A percentile compares a stretch with the other conserved stretches of the same genome.
Conservation (phyloP, 92 coral and sea anemone species). For the Metridium senile region DNA sequence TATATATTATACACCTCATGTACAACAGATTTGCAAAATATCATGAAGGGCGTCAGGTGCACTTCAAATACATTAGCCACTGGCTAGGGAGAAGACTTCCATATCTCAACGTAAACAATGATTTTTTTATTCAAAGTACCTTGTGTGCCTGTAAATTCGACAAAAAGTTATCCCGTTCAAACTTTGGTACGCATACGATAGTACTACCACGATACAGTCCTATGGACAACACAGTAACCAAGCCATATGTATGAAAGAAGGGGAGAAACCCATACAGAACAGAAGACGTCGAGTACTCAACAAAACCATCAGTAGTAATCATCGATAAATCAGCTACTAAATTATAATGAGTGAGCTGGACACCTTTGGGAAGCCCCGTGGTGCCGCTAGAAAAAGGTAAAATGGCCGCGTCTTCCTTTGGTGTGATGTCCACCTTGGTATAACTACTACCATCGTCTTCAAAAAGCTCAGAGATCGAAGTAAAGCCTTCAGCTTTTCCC, state of each 20-base stretch:
- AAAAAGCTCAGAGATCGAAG: constrained; percentile 63
- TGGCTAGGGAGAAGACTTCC: no score
- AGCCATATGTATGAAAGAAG: constrained; percentile 78
- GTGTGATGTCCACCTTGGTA: constrained; percentile 50
- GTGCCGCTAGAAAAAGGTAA: constrained; percentile 94
- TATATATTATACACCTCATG: no score
- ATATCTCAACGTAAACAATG: not conserved
- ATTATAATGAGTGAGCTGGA: constrained; percentile 82
- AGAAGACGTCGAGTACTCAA: constrained; percentile 43
- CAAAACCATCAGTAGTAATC: constrained; percentile 48
- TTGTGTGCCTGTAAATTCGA: constrained; percentile 59
- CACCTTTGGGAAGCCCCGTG: constrained; percentile 88
- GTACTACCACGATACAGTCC: constrained; percentile 63
- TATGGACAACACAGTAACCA: constrained; percentile 58
- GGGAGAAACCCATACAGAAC: constrained; percentile 76
- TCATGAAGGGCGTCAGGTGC: no score
- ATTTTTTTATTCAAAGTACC: constrained; percentile 32
- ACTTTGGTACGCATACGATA: constrained; percentile 66
- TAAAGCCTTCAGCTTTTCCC: constrained; percentile 65
- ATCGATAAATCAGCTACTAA: constrained; percentile 63
- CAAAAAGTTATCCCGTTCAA: constrained; percentile 69
- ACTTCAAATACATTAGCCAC: no score
- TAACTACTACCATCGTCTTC: constrained; percentile 76
- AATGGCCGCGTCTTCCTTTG: constrained; percentile 76
- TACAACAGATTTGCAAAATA: no score